Conservation (phyloP, 2,113 vertebrate genomes). For the Melanerpes formicivorus region DNA sequence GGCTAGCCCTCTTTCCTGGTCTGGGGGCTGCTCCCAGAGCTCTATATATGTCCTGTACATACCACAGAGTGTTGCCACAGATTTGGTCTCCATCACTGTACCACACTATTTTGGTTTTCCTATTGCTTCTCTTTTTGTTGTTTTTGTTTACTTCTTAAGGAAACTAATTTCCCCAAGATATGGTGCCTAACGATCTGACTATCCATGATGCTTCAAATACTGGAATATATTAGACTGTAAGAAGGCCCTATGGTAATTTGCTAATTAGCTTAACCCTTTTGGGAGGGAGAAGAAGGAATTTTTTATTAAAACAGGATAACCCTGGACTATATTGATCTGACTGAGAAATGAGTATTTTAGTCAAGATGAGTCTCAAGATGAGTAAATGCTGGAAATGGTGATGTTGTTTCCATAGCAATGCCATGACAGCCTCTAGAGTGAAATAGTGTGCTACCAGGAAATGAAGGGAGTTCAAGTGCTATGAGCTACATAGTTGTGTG, state of each 20-base stretch:
- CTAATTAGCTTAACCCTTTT: conserved; percentile 62
- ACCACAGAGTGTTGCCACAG: neutral
- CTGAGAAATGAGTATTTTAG: conserved; percentile 51
- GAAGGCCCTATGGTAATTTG: conserved; percentile 43
- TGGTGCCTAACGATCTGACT: neutral
- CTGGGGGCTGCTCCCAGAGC: neutral
- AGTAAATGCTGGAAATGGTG: conserved; percentile 19
- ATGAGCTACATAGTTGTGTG: conserved; percentile 28
- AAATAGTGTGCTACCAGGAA: conserved; percentile 63
- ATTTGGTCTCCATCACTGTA: neutral
- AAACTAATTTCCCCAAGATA: conserved; percentile 27
- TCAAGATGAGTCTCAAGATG: conserved; percentile 50
- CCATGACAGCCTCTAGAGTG: conserved; percentile 11
- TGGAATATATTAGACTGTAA: conserved; percentile 45
- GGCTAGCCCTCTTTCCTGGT: neutral
- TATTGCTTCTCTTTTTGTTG: neutral
- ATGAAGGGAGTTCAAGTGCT: conserved; percentile 59
- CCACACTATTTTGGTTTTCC: neutral
- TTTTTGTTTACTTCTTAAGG: conserved; percentile 22
- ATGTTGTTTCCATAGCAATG: conserved; percentile 71
- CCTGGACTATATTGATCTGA: conserved; percentile 49
- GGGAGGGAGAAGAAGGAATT: conserved; percentile 40
- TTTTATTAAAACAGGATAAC: conserved; percentile 65
- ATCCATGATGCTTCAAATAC: conserved; percentile 25
- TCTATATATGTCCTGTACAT: neutral